Conservation (phyloP, 2,113 vertebrate genomes). For the Channa maculata region DNA sequence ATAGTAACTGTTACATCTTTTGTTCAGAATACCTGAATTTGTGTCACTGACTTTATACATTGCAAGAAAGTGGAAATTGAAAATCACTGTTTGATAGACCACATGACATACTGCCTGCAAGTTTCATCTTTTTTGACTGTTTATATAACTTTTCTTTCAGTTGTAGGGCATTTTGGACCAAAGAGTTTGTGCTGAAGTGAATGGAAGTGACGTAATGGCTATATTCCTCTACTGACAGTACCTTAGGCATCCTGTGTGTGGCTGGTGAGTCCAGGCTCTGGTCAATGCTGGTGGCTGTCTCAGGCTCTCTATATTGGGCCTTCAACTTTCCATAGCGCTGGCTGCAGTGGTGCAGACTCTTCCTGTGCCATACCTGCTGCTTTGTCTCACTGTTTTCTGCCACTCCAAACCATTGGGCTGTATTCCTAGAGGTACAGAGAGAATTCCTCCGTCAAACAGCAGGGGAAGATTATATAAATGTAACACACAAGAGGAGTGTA, state of each 20-base stretch:
- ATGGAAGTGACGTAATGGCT: no score
- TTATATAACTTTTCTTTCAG: no score
- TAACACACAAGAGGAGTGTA: no score
- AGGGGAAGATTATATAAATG: not conserved
- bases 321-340: constrained; percentile 94
- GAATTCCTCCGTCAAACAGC: not conserved
- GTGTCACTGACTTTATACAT: no score
- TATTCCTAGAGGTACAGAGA: constrained; percentile 79
- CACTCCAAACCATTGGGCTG: constrained; percentile 95
- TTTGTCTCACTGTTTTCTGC: constrained; percentile 90
- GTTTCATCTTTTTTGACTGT: no score
- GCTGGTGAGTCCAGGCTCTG: constrained; percentile 89
- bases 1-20: no score
- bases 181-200: no score
- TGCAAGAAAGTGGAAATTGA: no score
- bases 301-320: constrained; percentile 88
- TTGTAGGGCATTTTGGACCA: no score
- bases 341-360: constrained; percentile 94
- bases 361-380: constrained; percentile 93
- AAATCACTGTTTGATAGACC: no score
- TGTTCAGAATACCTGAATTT: no score
- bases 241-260: constrained; percentile 90
- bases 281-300: constrained; percentile 89
- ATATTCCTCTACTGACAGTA: constrained; percentile 45
- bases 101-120: no score